These are phyloP conservation scores for Pipistrellus nathusii DNA, from an alignment of 2,797 vertebrate genomes.

Conservation along the genomic window DNA sequence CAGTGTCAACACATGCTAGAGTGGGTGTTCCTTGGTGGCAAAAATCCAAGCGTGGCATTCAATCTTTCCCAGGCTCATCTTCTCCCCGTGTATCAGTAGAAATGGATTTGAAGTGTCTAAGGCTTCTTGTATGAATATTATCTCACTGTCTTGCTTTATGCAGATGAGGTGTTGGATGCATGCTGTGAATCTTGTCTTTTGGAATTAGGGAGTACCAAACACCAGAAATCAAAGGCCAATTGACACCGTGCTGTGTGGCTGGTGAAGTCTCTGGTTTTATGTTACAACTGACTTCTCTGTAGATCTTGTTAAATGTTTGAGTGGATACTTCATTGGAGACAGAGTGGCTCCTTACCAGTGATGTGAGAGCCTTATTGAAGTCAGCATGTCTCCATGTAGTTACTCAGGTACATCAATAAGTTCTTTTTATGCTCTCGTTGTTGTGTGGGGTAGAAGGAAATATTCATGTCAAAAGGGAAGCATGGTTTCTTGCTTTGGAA, in stretches of 20 bases:
- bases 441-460: background rate
- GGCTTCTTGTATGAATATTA: background rate
- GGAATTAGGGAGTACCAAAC: background rate
- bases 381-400: background rate
- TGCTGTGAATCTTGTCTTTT: background rate
- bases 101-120: background rate
- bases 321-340: background rate
- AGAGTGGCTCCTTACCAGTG: background rate
- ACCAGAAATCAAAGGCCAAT: background rate
- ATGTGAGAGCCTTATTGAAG: background rate
- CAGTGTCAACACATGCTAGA: background rate
- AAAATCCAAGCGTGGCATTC: background rate
- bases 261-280: background rate
- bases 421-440: background rate
- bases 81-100: background rate
- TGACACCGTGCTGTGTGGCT: background rate
- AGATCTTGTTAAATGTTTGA: background rate
- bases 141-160: background rate
- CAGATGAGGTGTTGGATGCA: background rate
- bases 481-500: slow-evolving; percentile 2
- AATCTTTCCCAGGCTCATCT: background rate
- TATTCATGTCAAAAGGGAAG: background rate
- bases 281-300: background rate
- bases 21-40: background rate
- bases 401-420: background rate